Base-by-base conservation (phyloP, 2,888 invertebrate species). In the Clusia tigrina region DNA sequence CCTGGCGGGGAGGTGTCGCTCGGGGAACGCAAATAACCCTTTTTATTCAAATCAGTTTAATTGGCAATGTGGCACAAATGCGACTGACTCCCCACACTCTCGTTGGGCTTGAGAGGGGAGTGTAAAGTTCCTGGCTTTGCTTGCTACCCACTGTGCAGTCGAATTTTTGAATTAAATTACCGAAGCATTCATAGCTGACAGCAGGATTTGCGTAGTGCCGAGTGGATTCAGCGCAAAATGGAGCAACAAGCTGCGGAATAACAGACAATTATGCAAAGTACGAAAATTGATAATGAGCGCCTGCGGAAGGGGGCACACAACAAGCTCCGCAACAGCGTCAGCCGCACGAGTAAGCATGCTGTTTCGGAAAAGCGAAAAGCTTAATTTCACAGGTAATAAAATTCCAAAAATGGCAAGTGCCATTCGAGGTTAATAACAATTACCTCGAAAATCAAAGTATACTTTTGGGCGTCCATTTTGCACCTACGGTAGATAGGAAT, bases 251-350 rank as follows among this genome's bases (percentile, higher is more conserved):
- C n/a, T n/a, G n/a, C 32, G 32, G 32, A 32, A 32, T 5, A 9
- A 32, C 32, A 32, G 32, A n/a, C 42, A 42, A 42, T 42, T 42
- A 42, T 42, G 42, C 42, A 42, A 42, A 42, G 9, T n/a, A 10
- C 3, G n/a, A 42, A 17, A 42, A n/a, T 5, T 17, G 6, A 42
- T 32, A 42, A 42, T 42, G 42, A 9, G 6, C 32, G 32, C 32
- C n/a, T 32, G 12, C 6, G 6, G 32, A 32, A 32, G 32, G 6
- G 6, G 32, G 32, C 32, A 32, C n/a, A 32, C 32, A 32, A 12
- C 32, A 12, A 32, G 32, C 6, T 9, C 32, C 6, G 32, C 32
- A 32, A 12, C 32, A 32, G 32, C 32, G 32, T 9, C 6, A 12
- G 32, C 32, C 6, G 12, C 6, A 32, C 32, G 12, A 32, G 32